Base-by-base conservation (phyloP, 2,113 vertebrate species). In the Apus apus region DNA sequence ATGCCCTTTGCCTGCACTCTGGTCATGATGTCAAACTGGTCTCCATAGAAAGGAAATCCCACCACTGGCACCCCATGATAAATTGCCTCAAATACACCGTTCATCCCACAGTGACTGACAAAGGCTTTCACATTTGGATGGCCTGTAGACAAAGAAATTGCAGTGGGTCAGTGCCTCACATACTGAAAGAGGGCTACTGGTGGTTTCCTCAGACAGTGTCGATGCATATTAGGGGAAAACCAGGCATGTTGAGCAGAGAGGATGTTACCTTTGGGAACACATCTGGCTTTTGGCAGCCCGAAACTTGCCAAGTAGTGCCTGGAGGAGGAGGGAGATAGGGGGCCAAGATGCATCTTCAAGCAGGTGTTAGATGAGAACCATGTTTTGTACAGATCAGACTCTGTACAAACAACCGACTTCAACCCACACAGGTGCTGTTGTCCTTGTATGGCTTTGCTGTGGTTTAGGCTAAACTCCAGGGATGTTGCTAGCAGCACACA, bases 1-100 rank as follows among this genome's bases (percentile, higher is more conserved):
- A 97, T 97, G 38, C 97, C 97, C 89, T 97, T 97, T 0, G 96
- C 95, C 70, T 98, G 97, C 36, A 98, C 93, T 65, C 97, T 97
- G 9, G 95, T 97, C 92, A 98, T 96, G 77, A 97, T 97, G 80
- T 98, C 97, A 67, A 97, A 98, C 66, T 98, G 97, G 81, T 98
- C 97, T 6, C 97, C 97, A 6, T 97, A 98, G 72, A 98, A 96
- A 51, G 97, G 97, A 58, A 98, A 95, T 29, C 97, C 97, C 57
- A 98, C 97, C 78, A 98, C 94, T 64, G 97, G 97, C 34, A 98
- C 96, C 13, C 97, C 97, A 0, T 98, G 97, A 58, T 96, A 97
- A 66, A 98, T 97, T 13, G 97, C 97, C 73, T 98, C 97, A 45
- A 96, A 98, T 15, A 98, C 6, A 23, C 97, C 96, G 1, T 98